Percentiles rank a stretch among this genome's conserved stretches.
Evolutionary conservation across 2,797 vertebrate genomes (phyloP).

Genomic region (Gorsachius magnificus): DNA sequence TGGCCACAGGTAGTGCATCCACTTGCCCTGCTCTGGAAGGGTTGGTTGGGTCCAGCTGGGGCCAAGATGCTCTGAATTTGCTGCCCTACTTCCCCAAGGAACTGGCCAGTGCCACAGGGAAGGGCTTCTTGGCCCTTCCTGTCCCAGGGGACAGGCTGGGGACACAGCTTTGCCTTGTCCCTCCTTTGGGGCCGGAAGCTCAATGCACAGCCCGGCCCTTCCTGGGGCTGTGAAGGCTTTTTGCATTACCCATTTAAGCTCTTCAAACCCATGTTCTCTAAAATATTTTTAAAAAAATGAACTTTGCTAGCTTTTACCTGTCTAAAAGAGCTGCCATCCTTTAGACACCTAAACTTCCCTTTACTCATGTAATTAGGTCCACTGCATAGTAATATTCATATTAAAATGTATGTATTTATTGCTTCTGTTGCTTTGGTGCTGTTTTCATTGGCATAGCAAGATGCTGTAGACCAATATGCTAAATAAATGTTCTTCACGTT

Average conservation of each 20-base stretch:
- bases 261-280: neutral
- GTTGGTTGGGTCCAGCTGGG: neutral
- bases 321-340: neutral
- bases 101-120: fast-evolving
- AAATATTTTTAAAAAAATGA: neutral
- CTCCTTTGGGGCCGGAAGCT: neutral
- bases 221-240: neutral
- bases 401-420: neutral
- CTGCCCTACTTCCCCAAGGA: neutral
- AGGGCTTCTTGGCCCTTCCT: neutral
- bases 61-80: neutral
- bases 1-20: neutral
- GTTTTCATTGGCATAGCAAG: neutral
- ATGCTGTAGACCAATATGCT: neutral
- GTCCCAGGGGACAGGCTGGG: neutral
- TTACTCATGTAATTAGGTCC: neutral
- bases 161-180: neutral
- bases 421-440: neutral
- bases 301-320: neutral
- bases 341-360: neutral
- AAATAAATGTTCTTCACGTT: neutral
- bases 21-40: neutral
- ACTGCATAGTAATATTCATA: neutral
- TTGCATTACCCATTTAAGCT: neutral
- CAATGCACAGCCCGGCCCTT: neutral